Evolutionary conservation across 1,140 invertebrate species (phyloP), one percentile per base, ranked within the genome.

Genomic region (Hermetia illucens): DNA sequence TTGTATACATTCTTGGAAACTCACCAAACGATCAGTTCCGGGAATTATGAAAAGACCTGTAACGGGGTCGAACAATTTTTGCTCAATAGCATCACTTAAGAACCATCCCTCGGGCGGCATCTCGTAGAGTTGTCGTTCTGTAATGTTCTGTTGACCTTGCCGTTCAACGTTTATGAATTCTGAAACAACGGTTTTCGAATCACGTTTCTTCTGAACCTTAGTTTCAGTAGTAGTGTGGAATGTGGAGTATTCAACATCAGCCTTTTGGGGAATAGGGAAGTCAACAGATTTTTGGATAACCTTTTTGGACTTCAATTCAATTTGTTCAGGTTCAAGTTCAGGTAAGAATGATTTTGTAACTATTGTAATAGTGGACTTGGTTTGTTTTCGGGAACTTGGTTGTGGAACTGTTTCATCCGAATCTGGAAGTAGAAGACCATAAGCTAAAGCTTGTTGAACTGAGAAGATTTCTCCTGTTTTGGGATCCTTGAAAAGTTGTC

Each of bases 11-110:
- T 93, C 86, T 60, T 87, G 73, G 46, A 97, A 80, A 40, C 84
- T 82, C 4, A 92, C 73, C 20, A 85, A 62, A 49, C 83, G 71
- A 55, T 90, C 84, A 2, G 85, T 87, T 21, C 80, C 80, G 24
- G 88, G 86, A 48, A 95, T 84, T 35, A 79, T 78, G 52, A 94
- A 90, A 3, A 88, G 64, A 3, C 89, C 88, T 5, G 74, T 79
- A 2, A 73, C 66, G 1, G 84, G 73, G 63, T 94, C 80, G 45
- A 91, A 85, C 3, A 90, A 57, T 29, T 72, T 71, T 53, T 77
- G 70, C 21, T 78, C 65, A 35, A 90, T 86, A 8, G 82, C 82
- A 51, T 87, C 79, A 35, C 69, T 63, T 0, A 91, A 61, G 34
- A 68, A 67, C 87, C 86, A 89, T 6, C 85, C 85, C 43, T 80